Evolutionary conservation across 2,797 vertebrate genomes (phyloP).

Genomic region (Sebastes elongatus): DNA sequence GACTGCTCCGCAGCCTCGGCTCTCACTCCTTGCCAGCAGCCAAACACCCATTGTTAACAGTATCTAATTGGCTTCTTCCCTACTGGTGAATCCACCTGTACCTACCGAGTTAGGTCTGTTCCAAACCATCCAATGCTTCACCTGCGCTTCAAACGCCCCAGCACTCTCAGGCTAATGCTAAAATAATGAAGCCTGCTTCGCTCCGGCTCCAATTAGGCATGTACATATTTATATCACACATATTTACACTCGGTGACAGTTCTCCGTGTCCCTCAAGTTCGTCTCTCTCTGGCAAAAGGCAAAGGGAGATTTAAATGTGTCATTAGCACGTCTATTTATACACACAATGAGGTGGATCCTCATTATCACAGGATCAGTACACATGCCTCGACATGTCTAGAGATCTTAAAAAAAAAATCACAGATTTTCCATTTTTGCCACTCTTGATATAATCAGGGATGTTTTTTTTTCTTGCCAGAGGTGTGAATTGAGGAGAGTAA

Average conservation of each 20-base stretch:
- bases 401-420: conserved; percentile 33
- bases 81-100: conserved; percentile 82
- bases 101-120: conserved; percentile 75
- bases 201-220: conserved; percentile 67
- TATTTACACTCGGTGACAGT: conserved; percentile 72
- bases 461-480: conserved; percentile 30
- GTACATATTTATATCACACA: conserved; percentile 71
- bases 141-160: conserved; percentile 63
- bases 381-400: conserved; percentile 71
- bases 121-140: conserved; percentile 67
- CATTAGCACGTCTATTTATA: conserved; percentile 86
- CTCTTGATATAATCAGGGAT: conserved; percentile 50
- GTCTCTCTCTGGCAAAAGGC: conserved; percentile 55
- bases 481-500: conserved; percentile 74
- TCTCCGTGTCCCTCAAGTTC: conserved; percentile 66
- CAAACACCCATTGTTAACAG: conserved; percentile 81
- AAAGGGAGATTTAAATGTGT: conserved; percentile 76
- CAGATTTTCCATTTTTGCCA: conserved; percentile 49
- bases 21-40: conserved; percentile 63
- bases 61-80: conserved; percentile 84
- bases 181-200: conserved; percentile 78
- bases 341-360: conserved; percentile 76
- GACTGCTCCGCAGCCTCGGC: conserved; percentile 51
- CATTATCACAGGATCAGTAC: conserved; percentile 79
- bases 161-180: conserved; percentile 75